phyloP scores from a whole-genome alignment of 2,797 vertebrate genomes.

The Gastrophryne carolinensis region DNA sequence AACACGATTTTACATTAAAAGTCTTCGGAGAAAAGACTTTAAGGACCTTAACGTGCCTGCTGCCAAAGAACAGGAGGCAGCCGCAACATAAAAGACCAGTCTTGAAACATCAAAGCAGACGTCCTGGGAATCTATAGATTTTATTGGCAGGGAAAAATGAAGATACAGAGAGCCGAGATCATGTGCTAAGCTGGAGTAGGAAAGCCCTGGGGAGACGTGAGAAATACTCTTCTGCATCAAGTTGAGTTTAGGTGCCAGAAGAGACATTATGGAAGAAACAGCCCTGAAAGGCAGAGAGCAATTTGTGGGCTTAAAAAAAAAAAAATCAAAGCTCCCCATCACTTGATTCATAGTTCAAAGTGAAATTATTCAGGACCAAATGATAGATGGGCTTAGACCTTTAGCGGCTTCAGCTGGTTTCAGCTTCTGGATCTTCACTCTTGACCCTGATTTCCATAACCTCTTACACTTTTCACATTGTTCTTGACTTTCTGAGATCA shows the following conservation, averaged over 20 bases:
- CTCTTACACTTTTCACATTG: too few species aligned
- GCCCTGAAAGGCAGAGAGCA: not conserved
- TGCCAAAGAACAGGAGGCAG: slow-evolving; percentile 7
- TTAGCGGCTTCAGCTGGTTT: not conserved
- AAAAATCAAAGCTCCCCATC: not conserved
- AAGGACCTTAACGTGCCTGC: slow-evolving; percentile 12
- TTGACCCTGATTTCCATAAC: not conserved
- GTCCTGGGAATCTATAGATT: slow-evolving; percentile 17
- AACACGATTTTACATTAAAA: slow-evolving; percentile 26
- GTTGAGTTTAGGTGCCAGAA: slow-evolving; percentile 1
- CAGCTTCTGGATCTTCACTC: not conserved
- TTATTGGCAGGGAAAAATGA: slow-evolving; percentile 34
- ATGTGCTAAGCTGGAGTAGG: not conserved
- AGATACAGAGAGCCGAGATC: slow-evolving; percentile 1
- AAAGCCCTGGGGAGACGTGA: slow-evolving; percentile 25
- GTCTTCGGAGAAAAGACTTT: slow-evolving; percentile 35
- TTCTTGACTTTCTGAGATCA: too few species aligned
- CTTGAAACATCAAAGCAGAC: slow-evolving; percentile 39
- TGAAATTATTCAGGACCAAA: not conserved
- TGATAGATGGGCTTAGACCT: not conserved
- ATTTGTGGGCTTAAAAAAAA: not conserved
- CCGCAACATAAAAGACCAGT: slow-evolving; percentile 34
- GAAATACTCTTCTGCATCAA: not conserved
- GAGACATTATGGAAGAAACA: not conserved
- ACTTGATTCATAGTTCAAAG: not conserved